These are phyloP conservation scores for Hypercompe scribonia DNA, from an alignment of 2,888 invertebrate genomes.

Conservation along the genomic window DNA sequence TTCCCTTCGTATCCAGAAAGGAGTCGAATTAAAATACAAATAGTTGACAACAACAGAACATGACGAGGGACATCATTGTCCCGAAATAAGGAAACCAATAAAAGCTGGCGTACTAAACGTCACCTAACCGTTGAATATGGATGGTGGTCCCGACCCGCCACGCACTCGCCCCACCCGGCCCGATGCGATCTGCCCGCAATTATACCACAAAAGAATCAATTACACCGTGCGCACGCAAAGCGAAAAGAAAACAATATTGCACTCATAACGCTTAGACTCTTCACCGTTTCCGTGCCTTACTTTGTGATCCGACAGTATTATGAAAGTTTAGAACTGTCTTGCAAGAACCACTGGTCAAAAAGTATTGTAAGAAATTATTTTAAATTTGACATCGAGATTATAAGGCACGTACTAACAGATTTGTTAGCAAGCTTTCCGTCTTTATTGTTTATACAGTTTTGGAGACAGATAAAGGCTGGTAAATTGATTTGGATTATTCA, in stretches of 20 bases:
- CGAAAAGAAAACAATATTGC: conserved; percentile 78
- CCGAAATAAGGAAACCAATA: conserved; percentile 72
- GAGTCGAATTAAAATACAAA: conserved; percentile 27
- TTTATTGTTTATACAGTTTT: no score
- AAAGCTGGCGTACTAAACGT: conserved; percentile 65
- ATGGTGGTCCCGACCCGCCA: conserved; percentile 52
- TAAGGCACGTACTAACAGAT: background rate
- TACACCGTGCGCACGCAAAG: conserved; percentile 66
- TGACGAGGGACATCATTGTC: conserved; percentile 55
- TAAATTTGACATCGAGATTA: background rate
- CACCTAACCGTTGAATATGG: conserved; percentile 72
- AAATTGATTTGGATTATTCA: no score
- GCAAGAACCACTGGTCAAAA: background rate
- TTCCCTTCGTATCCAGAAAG: conserved; percentile 5
- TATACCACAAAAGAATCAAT: conserved; percentile 83
- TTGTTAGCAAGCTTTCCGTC: no score
- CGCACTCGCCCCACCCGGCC: conserved; percentile 48
- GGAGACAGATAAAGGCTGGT: no score
- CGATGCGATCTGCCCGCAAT: conserved; percentile 77
- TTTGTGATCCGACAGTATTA: conserved; percentile 56
- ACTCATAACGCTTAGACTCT: conserved; percentile 73
- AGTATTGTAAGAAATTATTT: background rate
- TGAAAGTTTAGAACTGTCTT: conserved; percentile 51
- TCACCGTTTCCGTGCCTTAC: conserved; percentile 70
- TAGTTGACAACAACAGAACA: conserved; percentile 42